These are phyloP conservation scores for Ceraclea dissimilis DNA, from an alignment of 2,888 invertebrate species.

Conservation along the genomic window DNA sequence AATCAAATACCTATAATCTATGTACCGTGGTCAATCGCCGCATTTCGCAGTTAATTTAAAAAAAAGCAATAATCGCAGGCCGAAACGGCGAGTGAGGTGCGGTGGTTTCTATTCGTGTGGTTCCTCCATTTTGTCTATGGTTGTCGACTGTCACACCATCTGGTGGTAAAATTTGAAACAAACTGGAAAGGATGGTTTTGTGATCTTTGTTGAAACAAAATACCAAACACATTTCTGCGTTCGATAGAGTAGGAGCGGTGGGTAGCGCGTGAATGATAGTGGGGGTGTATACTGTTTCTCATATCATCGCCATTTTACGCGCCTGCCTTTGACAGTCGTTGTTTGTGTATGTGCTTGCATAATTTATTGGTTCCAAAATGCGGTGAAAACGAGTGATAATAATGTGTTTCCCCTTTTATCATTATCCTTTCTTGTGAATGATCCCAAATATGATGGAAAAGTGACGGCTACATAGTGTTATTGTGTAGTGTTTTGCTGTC, in stretches of 20 bases:
- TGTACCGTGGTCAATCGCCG: too few species aligned
- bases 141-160: neutral
- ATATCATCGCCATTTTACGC: constrained; percentile 43
- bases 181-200: neutral
- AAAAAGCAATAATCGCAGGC: too few species aligned
- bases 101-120: constrained; percentile 29
- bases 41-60: too few species aligned
- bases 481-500: constrained; percentile 46
- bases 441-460: constrained; percentile 48
- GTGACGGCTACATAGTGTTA: constrained; percentile 47
- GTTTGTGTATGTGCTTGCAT: constrained; percentile 40
- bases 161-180: neutral
- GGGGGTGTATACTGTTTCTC: constrained; percentile 37
- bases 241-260: neutral
- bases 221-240: neutral
- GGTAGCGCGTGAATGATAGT: constrained; percentile 24
- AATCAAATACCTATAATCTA: too few species aligned
- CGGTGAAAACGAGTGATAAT: constrained; percentile 16
- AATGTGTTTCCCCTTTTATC: constrained; percentile 17
- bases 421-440: constrained; percentile 31
- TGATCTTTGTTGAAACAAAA: too few species aligned
- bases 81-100: too few species aligned
- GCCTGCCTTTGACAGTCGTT: constrained; percentile 49
- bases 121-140: constrained; percentile 47
- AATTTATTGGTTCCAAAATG: constrained; percentile 11